Base-by-base conservation (phyloP, 2,888 invertebrate genomes). In the Polia nebulosa region DNA sequence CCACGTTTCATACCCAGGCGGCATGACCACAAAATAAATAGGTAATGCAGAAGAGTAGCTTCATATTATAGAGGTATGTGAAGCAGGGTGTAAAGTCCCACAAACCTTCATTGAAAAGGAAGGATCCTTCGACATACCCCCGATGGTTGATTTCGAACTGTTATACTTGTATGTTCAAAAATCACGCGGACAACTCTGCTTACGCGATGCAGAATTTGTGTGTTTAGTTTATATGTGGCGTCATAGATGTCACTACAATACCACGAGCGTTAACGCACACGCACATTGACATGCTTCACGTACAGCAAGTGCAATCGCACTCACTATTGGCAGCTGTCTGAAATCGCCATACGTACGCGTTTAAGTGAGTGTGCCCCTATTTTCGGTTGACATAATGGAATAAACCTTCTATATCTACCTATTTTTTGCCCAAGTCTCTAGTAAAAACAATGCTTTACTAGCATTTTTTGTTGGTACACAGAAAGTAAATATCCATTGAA, bases 401-500 rank as follows among this genome's bases (percentile, higher is more conserved):
- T 0, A 0, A 1, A 8, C 20, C 4, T 59, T 68, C 71, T 71
- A n/a, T 41, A 13, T 32, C 7, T 32, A 13, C 15, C 2, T 71
- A 34, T 41, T 59, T 47, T 25, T 11, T 25, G 47, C 1, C 39
- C 58, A 70, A 20, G 25, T 25, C 39, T 6, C 15, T n/a, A 8
- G 39, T 68, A 59, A 34, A 52, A 69, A 62, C 49, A 75, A 75
- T 76, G 67, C 57, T 78, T 77, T 36, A 52, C 66, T 58, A 58
- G 51, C 9, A 45, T 58, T 80, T 80, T 80, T 78, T 83, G 60
- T 66, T 76, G 25, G 22, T 70, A 56, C 59, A 56, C 68, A 11
- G 56, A 63, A 71, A 72, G 71, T 83, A 81, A 79, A 83, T 76
- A 81, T 79, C 63, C 51, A 68, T 74, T 71, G 63, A 45, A 69